These are phyloP conservation scores for Drosophila rufa DNA, from an alignment of 1,140 invertebrate genomes.

Conservation along the genomic window DNA sequence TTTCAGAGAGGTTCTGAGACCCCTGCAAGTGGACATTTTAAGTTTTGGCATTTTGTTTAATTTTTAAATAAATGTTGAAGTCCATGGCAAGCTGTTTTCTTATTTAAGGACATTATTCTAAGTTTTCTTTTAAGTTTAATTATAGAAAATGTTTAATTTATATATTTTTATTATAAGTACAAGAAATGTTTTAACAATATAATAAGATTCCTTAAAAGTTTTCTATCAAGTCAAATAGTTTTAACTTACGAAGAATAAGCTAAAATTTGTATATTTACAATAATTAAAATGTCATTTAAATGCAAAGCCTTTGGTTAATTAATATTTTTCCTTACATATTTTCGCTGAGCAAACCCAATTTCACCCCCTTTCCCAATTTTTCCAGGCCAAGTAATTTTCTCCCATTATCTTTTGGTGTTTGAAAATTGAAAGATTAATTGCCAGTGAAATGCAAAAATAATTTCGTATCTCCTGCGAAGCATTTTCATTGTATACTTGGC, in stretches of 20 bases:
- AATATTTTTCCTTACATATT: not conserved
- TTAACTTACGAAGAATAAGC: not conserved
- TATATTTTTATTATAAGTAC: too few relatives aligned
- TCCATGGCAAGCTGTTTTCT: not conserved
- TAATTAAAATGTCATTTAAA: not conserved
- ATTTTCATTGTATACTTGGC: constrained; percentile 45
- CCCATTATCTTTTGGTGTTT: constrained; percentile 45
- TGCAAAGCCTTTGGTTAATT: not conserved
- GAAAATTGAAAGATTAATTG: constrained; percentile 55
- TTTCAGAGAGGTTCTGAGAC: constrained; percentile 22
- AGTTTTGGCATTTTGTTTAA: constrained; percentile 2
- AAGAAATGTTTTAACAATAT: too few relatives aligned
- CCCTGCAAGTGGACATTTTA: not conserved
- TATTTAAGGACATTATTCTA: not conserved
- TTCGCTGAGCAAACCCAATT: not conserved
- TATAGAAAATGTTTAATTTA: too few relatives aligned
- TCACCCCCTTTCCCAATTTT: constrained; percentile 6
- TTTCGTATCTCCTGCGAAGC: constrained; percentile 26
- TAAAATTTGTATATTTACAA: too few relatives aligned
- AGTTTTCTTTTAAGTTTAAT: not conserved
- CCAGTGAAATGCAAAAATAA: constrained; percentile 53
- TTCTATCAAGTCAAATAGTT: too few relatives aligned
- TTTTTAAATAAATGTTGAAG: not conserved
- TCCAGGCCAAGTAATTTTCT: constrained; percentile 35
- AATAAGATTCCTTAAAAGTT: too few relatives aligned